Evolutionary conservation across 1,140 invertebrate genomes (phyloP).

Genomic region (Oncopodura yosiiana): DNA sequence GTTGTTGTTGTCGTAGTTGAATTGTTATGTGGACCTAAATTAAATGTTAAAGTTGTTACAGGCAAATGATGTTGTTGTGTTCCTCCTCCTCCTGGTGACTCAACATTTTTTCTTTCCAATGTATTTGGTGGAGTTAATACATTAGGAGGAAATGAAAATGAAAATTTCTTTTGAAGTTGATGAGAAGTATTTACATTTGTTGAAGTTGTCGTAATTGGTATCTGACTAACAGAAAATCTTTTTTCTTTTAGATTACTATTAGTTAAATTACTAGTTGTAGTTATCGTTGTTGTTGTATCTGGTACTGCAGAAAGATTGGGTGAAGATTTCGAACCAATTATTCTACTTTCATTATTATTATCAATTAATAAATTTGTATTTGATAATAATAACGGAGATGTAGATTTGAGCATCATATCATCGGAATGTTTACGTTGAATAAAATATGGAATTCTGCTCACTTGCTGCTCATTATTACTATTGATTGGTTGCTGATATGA

Average conservation of each 20-base stretch:
- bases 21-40: constrained; percentile 12
- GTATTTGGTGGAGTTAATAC: background rate
- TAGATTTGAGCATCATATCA: constrained; percentile 13
- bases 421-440: constrained; percentile 27
- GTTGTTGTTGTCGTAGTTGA: background rate
- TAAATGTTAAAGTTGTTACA: constrained; percentile 30
- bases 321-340: constrained; percentile 13
- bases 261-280: background rate
- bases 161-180: constrained; percentile 9
- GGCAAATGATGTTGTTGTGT: constrained; percentile 13
- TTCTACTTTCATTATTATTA: constrained; percentile 3
- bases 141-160: constrained; percentile 12
- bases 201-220: background rate
- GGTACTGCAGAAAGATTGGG: constrained; percentile 12
- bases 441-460: constrained; percentile 22
- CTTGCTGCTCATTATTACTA: background rate
- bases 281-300: constrained; percentile 1
- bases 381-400: constrained; percentile 4
- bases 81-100: too few relatives aligned
- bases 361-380: too few relatives aligned
- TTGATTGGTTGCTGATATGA: background rate
- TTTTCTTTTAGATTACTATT: background rate
- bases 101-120: too few relatives aligned
- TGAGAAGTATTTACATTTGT: background rate
- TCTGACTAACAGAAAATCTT: constrained; percentile 9